Evolutionary conservation across 1,140 invertebrate genomes (phyloP), one percentile per base, ranked within the genome.

Genomic region (Leptoteleia sp.): DNA sequence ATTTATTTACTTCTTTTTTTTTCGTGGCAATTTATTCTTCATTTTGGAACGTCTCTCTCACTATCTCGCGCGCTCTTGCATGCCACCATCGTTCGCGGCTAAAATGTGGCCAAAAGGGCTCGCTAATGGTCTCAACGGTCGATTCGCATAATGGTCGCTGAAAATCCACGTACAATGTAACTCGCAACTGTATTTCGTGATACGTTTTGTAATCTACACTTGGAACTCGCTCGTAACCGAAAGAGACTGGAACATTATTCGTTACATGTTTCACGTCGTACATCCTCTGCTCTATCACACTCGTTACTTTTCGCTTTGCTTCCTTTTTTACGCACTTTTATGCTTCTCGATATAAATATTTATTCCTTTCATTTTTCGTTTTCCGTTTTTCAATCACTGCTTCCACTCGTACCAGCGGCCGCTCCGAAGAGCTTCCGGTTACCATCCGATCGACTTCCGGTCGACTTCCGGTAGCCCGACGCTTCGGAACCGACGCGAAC

Each of bases 141-240:
- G 70, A 75, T 72, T 65, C 45, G 38, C 61, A 61, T 62, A 72
- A 61, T 76, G 40, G 54, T 76, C 70, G 65, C 37, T 72, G 70
- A 68, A 79, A 71, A 71, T 73, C 13, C 47, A 68, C 68, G 61
- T 78, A 78, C 68, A 71, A 72, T 78, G 31, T 70, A 47, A 68
- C 29, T 79, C 64, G 61, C 71, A 71, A 79, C 59, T 67, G 59
- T 59, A 52, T 35, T 50, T 72, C 71, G 61, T 75, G 57, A 70
- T 62, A 72, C 61, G 55, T 65, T 67, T 83, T 40, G 52, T 79
- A 73, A 75, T 84, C 85, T 88, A 88, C 85, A 84, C 83, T 87
- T 86, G 86, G 87, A 87, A 88, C 87, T 89, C 80, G 84, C 84
- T 88, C 87, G 86, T 87, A 89, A 88, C 86, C 87, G 86, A 87